Evolutionary conservation across 2,797 vertebrate genomes (phyloP).

Genomic region (Hydrocynus forskahlii): DNA sequence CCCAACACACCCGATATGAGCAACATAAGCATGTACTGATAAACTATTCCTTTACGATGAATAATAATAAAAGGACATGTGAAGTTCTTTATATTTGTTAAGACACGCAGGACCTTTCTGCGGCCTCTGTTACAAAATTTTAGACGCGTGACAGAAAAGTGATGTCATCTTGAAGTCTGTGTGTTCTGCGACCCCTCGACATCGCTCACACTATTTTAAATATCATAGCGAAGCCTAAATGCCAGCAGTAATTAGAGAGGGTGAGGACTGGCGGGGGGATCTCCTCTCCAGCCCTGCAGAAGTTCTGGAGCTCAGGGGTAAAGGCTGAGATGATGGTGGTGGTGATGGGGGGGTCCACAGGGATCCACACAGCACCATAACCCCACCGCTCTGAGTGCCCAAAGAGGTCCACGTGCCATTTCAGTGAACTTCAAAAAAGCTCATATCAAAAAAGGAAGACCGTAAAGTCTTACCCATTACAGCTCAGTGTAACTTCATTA

Average conservation of each 20-base stretch:
- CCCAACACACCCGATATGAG: no score
- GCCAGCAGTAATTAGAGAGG: slow-evolving; percentile 64
- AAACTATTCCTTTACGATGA: neutral
- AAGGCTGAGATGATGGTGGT: slow-evolving; percentile 13
- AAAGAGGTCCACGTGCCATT: slow-evolving; percentile 30
- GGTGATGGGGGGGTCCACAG: slow-evolving; percentile 1
- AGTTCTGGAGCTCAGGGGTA: slow-evolving; percentile 35
- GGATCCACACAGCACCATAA: neutral
- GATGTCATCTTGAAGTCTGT: slow-evolving; percentile 55
- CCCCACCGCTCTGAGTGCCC: slow-evolving; percentile 6
- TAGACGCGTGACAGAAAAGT: slow-evolving; percentile 40
- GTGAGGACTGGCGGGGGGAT: slow-evolving; percentile 44
- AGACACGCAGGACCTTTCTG: slow-evolving; percentile 9
- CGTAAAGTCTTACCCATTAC: slow-evolving; percentile 19
- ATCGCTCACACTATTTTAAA: slow-evolving; percentile 61
- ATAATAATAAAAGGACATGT: neutral
- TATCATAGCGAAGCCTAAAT: slow-evolving; percentile 64
- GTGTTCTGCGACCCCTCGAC: slow-evolving; percentile 52
- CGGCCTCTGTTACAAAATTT: slow-evolving; percentile 19
- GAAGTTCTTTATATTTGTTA: neutral
- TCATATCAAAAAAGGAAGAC: slow-evolving; percentile 32
- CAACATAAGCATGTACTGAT: no score
- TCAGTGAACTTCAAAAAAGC: slow-evolving; percentile 40
- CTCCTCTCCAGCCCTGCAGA: slow-evolving; percentile 41
- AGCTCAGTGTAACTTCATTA: neutral